Evolutionary conservation across 2,888 invertebrate genomes (phyloP).

Genomic region (Junonia oenone): DNA sequence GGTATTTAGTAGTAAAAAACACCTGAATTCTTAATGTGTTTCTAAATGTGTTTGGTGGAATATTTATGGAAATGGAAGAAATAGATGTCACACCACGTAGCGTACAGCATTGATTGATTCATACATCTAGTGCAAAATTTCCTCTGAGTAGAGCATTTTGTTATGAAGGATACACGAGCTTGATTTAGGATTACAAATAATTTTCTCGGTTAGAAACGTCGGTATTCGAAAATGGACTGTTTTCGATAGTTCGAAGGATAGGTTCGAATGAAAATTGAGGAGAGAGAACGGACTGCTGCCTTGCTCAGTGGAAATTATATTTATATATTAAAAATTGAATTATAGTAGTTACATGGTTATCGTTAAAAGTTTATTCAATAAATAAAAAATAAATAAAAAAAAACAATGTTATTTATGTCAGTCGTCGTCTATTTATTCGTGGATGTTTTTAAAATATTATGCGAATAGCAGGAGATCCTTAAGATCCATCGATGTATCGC

Average conservation of each 20-base stretch:
- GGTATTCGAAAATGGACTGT: background rate
- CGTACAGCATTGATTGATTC: background rate
- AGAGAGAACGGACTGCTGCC: conserved; percentile 24
- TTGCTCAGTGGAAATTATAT: conserved; percentile 21
- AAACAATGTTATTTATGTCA: conserved; percentile 1
- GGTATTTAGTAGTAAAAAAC: background rate
- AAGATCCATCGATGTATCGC: conserved; percentile 5
- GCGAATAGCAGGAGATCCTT: background rate
- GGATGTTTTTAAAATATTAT: background rate
- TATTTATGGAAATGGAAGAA: background rate
- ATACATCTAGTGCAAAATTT: conserved; percentile 8
- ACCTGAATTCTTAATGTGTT: background rate
- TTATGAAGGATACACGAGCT: conserved; percentile 7
- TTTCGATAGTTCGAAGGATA: background rate
- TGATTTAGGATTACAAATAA: conserved; percentile 5
- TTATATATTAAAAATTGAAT: conserved; percentile 2
- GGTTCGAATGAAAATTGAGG: background rate
- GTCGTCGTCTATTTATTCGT: conserved; percentile 16
- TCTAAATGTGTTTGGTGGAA: background rate
- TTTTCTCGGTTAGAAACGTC: background rate
- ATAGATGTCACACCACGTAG: background rate
- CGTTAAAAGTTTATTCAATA: background rate
- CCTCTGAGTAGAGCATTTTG: conserved; percentile 21
- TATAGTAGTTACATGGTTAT: background rate
- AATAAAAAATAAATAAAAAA: conserved; percentile 7